A percentile compares a stretch with the other conserved stretches of the same genome.
These are phyloP conservation scores for Pomacea maculata DNA, from an alignment of 1,140 invertebrate genomes.

Conservation along the genomic window DNA sequence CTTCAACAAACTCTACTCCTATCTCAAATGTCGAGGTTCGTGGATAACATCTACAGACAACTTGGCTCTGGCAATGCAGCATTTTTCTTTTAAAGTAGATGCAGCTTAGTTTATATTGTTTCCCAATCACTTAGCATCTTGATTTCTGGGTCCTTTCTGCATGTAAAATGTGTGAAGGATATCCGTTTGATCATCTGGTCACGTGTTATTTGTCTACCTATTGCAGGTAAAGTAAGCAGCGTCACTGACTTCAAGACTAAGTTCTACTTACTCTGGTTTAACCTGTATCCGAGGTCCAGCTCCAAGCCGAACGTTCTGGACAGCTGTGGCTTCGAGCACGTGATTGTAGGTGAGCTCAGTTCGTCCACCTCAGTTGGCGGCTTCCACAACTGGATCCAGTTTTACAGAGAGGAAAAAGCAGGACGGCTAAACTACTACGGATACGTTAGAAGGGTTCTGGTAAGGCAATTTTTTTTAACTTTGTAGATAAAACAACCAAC, in stretches of 20 bases:
- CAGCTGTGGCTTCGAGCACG: conserved; percentile 65
- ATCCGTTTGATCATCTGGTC: no score
- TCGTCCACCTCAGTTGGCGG: conserved; percentile 52
- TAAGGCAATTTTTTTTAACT: background rate
- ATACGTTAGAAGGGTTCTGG: conserved; percentile 40
- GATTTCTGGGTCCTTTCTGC: no score
- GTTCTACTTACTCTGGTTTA: conserved; percentile 60
- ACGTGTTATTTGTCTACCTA: no score
- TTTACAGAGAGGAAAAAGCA: conserved; percentile 59
- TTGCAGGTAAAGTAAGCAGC: conserved; percentile 25
- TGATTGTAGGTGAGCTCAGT: conserved; percentile 63
- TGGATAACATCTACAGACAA: background rate
- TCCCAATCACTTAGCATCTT: no score
- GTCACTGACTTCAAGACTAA: conserved; percentile 19
- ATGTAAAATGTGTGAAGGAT: no score
- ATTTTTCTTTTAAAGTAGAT: no score
- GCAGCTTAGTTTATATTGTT: no score
- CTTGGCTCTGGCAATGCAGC: no score
- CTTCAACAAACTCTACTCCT: conserved; percentile 37
- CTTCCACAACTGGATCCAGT: conserved; percentile 66
- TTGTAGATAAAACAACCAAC: no score
- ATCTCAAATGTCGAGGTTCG: conserved; percentile 35
- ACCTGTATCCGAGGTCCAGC: conserved; percentile 52
- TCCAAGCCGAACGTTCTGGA: conserved; percentile 35
- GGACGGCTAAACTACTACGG: conserved; percentile 61